phyloP scores from a whole-genome alignment of 2,888 invertebrate genomes.

The Petrophora chlorosata region DNA sequence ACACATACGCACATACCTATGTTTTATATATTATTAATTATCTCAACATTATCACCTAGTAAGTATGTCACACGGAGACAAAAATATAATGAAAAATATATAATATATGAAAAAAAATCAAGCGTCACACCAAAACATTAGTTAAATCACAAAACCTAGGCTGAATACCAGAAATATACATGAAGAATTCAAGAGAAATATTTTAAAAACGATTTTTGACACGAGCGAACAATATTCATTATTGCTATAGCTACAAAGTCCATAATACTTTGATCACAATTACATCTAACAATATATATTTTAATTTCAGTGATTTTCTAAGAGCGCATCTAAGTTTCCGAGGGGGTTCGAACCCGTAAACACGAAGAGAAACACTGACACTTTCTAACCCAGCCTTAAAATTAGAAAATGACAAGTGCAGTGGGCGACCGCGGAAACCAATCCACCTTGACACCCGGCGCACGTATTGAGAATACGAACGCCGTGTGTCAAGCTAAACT shows the following conservation, averaged over 20 bases:
- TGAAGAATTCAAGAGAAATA: slow-evolving; percentile 16
- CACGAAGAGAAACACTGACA: slow-evolving; percentile 50
- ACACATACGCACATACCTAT: slow-evolving; percentile 52
- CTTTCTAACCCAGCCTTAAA: slow-evolving; percentile 82
- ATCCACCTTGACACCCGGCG: slow-evolving; percentile 25
- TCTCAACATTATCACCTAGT: slow-evolving; percentile 46
- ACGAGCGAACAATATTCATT: slow-evolving; percentile 50
- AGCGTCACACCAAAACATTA: slow-evolving; percentile 47
- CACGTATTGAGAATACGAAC: slow-evolving; percentile 21
- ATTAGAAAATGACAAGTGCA: slow-evolving; percentile 76
- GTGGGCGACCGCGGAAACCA: slow-evolving; percentile 63
- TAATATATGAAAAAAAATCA: slow-evolving; percentile 30
- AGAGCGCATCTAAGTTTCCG: slow-evolving; percentile 45
- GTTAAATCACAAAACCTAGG: slow-evolving; percentile 62
- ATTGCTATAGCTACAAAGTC: slow-evolving; percentile 76
- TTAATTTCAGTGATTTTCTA: slow-evolving; percentile 30
- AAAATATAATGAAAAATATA: slow-evolving; percentile 32
- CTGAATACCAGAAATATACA: slow-evolving; percentile 36
- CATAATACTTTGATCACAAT: slow-evolving; percentile 77
- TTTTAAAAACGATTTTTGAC: slow-evolving; percentile 30
- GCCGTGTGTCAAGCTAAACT: slow-evolving; percentile 37
- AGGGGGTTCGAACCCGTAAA: slow-evolving; percentile 27
- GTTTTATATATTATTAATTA: slow-evolving; percentile 41
- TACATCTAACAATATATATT: slow-evolving; percentile 55
- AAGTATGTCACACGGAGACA: slow-evolving; percentile 54